Evolutionary conservation across 1,140 invertebrate species (phyloP).

Genomic region (Sycobia sp.): DNA sequence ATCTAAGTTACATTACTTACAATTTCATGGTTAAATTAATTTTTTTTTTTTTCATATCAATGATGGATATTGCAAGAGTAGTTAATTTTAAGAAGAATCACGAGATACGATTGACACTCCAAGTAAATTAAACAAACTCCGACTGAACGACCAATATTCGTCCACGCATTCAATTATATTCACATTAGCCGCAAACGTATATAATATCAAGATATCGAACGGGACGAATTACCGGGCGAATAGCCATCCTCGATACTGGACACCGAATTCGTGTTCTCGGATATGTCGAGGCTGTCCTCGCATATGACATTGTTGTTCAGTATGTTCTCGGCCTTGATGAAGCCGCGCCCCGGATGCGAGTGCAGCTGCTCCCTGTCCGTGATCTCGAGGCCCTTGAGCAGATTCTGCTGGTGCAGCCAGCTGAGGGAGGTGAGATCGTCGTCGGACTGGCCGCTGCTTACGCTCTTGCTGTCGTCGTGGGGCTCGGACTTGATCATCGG

Average conservation of each 20-base stretch:
- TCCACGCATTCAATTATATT: no score
- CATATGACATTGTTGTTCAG: slow-evolving; percentile 53
- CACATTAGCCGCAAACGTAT: no score
- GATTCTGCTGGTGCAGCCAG: slow-evolving; percentile 90
- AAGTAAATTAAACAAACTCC: not conserved
- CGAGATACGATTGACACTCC: no score
- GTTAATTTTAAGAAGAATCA: no score
- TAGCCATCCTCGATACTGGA: slow-evolving; percentile 55
- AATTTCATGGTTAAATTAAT: no score
- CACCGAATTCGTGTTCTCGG: slow-evolving; percentile 53
- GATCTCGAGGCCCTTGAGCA: slow-evolving; percentile 75
- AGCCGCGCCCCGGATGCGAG: slow-evolving; percentile 46
- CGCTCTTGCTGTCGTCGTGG: not conserved
- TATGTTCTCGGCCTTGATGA: slow-evolving; percentile 52
- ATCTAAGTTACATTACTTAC: no score
- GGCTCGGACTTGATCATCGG: slow-evolving; percentile 9
- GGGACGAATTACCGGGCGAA: slow-evolving; percentile 48
- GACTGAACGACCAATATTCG: no score
- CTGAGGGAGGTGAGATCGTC: slow-evolving; percentile 87
- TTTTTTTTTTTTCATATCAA: no score
- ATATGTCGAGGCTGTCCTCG: slow-evolving; percentile 52
- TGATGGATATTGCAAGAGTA: no score
- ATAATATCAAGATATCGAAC: not conserved
- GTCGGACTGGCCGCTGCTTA: slow-evolving; percentile 60
- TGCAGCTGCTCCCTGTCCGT: no score